Percentiles rank a stretch among this genome's conserved stretches.
phyloP scores from a whole-genome alignment of 2,797 vertebrate species.

The Champsocephalus esox region DNA sequence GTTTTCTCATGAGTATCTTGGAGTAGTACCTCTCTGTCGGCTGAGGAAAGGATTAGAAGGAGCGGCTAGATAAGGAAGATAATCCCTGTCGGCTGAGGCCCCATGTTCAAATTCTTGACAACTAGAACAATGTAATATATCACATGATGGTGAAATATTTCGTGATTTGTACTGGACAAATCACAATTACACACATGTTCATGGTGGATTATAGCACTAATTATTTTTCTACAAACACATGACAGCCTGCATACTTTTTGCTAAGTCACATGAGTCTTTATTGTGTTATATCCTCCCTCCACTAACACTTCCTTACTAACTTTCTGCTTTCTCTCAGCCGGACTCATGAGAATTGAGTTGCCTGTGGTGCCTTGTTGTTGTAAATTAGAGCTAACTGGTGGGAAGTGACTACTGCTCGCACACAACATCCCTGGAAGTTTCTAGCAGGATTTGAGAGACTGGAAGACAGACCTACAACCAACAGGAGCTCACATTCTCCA shows the following conservation, averaged over 20 bases:
- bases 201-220: background rate
- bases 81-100: constrained; percentile 33
- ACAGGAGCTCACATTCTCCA: constrained; percentile 33
- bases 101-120: constrained; percentile 7
- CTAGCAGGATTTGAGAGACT: constrained; percentile 40
- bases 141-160: constrained; percentile 1
- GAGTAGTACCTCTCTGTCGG: constrained; percentile 18
- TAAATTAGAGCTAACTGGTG: constrained; percentile 74
- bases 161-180: background rate
- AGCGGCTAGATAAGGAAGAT: constrained; percentile 47
- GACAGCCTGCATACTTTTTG: constrained; percentile 46
- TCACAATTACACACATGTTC: background rate
- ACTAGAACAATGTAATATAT: constrained; percentile 2
- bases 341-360: constrained; percentile 50
- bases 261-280: constrained; percentile 69
- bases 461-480: constrained; percentile 36
- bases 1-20: constrained; percentile 31
- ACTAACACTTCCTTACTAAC: constrained; percentile 27
- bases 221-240: constrained; percentile 47
- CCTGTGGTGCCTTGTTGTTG: constrained; percentile 63
- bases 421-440: constrained; percentile 38
- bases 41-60: constrained; percentile 45
- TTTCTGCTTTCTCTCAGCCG: constrained; percentile 51
- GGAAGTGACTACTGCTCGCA: constrained; percentile 61
- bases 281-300: constrained; percentile 67